These are phyloP conservation scores for Tetragnatha montana DNA, from an alignment of 2,888 invertebrate species.

Conservation along the genomic window DNA sequence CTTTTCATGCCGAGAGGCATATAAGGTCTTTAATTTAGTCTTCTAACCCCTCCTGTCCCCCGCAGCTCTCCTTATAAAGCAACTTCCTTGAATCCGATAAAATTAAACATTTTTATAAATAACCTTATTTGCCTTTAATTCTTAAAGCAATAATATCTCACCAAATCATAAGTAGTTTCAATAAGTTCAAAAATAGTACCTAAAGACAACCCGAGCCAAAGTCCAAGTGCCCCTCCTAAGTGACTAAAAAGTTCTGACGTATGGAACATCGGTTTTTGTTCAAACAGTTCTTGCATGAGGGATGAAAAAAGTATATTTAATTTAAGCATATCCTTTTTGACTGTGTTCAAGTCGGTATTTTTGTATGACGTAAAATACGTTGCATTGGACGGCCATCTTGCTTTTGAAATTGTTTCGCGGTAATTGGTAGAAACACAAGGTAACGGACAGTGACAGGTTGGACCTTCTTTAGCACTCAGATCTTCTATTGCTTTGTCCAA, in stretches of 20 bases:
- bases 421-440: no score
- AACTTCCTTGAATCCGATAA: no score
- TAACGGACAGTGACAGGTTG: no score
- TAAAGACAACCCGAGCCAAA: constrained; percentile 51
- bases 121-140: no score
- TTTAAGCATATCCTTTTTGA: neutral
- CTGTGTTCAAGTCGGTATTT: neutral
- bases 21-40: no score
- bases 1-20: no score
- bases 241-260: constrained; percentile 39
- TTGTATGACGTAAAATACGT: neutral
- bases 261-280: constrained; percentile 34
- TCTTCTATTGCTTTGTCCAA: no score
- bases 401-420: constrained; percentile 5
- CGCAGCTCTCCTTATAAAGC: no score
- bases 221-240: constrained; percentile 38
- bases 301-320: constrained; percentile 22
- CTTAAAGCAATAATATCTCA: no score
- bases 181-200: constrained; percentile 39
- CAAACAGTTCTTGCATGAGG: neutral
- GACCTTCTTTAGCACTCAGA: no score
- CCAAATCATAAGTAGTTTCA: neutral
- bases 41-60: no score
- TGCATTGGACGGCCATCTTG: constrained; percentile 37
- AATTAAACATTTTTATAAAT: no score